Percentiles rank a stretch among this genome's conserved stretches.
Conservation (phyloP, 2,113 vertebrate genomes). For the Atrichornis clamosus region DNA sequence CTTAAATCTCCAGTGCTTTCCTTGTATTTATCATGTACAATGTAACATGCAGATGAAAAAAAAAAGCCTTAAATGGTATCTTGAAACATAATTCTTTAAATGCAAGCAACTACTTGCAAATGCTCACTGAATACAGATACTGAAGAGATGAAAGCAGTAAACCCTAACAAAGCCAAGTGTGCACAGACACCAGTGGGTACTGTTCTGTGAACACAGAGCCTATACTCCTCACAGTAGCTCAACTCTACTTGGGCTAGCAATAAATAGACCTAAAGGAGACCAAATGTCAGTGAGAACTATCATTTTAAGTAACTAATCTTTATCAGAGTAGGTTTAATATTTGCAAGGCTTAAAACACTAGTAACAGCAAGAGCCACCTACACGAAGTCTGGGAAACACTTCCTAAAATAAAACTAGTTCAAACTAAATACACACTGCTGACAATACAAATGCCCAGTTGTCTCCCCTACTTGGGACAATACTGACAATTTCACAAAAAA, state of each 20-base stretch:
- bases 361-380: background rate
- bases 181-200: background rate
- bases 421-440: background rate
- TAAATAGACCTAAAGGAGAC: background rate
- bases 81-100: background rate
- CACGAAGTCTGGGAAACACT: background rate
- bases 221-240: background rate
- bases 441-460: background rate
- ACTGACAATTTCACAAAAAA: background rate
- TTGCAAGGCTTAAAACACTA: background rate
- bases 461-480: background rate
- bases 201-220: background rate
- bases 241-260: background rate
- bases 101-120: background rate
- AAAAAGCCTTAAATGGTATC: background rate
- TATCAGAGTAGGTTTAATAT: background rate
- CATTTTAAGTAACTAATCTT: background rate
- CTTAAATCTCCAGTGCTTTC: constrained; percentile 31
- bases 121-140: background rate
- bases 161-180: background rate
- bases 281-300: background rate
- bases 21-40: constrained; percentile 12
- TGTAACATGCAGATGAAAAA: constrained; percentile 9
- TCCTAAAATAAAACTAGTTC: background rate
- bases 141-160: background rate